Conservation (phyloP, 2,888 invertebrate species). For the Unio delphinus region DNA sequence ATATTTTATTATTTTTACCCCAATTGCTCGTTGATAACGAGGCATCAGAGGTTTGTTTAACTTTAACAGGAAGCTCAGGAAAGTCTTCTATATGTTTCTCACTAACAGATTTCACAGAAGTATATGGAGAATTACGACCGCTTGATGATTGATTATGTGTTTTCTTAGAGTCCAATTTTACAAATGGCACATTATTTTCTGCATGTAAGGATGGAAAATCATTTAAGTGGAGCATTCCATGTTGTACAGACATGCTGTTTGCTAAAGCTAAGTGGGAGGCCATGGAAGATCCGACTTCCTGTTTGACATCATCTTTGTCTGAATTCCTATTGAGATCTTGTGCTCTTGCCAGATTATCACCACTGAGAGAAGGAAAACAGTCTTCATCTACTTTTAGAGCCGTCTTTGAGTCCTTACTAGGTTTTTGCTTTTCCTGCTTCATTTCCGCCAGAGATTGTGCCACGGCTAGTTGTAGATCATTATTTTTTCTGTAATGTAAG, state of each 20-base stretch:
- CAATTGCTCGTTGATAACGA: slow-evolving; percentile 11
- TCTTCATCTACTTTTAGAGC: slow-evolving; percentile 14
- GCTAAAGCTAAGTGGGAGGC: slow-evolving; percentile 66
- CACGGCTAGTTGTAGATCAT: slow-evolving; percentile 49
- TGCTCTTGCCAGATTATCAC: slow-evolving; percentile 4
- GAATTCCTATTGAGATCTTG: not conserved
- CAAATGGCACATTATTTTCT: not conserved
- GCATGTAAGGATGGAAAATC: slow-evolving; percentile 47
- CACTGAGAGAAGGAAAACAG: slow-evolving; percentile 38
- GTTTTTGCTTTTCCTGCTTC: slow-evolving; percentile 35
- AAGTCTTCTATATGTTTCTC: slow-evolving; percentile 28
- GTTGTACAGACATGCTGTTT: slow-evolving; percentile 64
- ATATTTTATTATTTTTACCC: slow-evolving; percentile 18
- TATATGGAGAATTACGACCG: slow-evolving; percentile 8
- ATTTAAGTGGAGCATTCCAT: slow-evolving; percentile 37
- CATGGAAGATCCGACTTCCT: slow-evolving; percentile 37
- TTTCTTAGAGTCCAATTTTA: slow-evolving; percentile 6
- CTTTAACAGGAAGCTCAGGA: slow-evolving; percentile 29
- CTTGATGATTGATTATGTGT: slow-evolving; percentile 5
- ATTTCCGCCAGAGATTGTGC: slow-evolving; percentile 52
- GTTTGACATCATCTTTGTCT: too few relatives aligned
- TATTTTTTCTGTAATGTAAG: slow-evolving; percentile 38
- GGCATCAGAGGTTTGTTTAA: slow-evolving; percentile 10
- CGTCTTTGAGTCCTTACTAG: slow-evolving; percentile 7
- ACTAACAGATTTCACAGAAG: slow-evolving; percentile 8